A percentile compares a stretch with the other conserved stretches of the same genome.
Evolutionary conservation across 1,140 invertebrate genomes (phyloP).

Genomic region (Drusus annulatus): DNA sequence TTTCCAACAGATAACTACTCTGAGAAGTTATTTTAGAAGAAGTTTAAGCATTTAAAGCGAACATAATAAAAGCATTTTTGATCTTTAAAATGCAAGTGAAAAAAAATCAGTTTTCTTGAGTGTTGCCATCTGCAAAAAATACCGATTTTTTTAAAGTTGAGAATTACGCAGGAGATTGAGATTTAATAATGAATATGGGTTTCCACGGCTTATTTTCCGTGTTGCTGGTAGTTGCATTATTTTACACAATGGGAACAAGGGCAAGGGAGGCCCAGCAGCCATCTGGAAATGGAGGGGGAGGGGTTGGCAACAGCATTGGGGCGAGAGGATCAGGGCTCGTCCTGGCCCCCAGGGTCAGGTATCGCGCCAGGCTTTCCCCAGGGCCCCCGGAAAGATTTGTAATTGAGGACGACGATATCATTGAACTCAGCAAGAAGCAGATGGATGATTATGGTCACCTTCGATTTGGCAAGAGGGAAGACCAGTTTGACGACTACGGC

Average conservation of each 20-base stretch:
- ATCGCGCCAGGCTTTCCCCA: constrained; percentile 44
- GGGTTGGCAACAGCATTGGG: constrained; percentile 6
- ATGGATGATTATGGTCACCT: constrained; percentile 79
- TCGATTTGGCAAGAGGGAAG: constrained; percentile 72
- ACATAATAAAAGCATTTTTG: neutral
- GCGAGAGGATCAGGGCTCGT: constrained; percentile 38
- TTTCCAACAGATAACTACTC: neutral
- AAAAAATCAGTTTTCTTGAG: constrained; percentile 6
- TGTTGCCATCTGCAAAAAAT: constrained; percentile 13
- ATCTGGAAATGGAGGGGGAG: constrained; percentile 57
- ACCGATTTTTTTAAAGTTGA: neutral
- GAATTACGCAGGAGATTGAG: neutral
- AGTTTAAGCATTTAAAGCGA: neutral
- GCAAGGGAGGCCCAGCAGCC: constrained; percentile 60
- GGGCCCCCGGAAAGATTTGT: constrained; percentile 61
- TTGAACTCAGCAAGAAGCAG: constrained; percentile 70
- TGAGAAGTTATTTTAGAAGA: neutral
- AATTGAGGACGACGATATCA: constrained; percentile 73
- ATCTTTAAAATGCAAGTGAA: constrained; percentile 18
- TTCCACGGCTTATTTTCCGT: constrained; percentile 24
- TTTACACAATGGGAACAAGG: constrained; percentile 16
- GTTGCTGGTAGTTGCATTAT: constrained; percentile 39
- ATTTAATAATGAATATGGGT: constrained; percentile 33
- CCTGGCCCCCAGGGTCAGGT: constrained; percentile 59
- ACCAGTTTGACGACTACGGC: constrained; percentile 79